Conservation (phyloP, 2,888 invertebrate species). For the Amblyteles armatorius region DNA sequence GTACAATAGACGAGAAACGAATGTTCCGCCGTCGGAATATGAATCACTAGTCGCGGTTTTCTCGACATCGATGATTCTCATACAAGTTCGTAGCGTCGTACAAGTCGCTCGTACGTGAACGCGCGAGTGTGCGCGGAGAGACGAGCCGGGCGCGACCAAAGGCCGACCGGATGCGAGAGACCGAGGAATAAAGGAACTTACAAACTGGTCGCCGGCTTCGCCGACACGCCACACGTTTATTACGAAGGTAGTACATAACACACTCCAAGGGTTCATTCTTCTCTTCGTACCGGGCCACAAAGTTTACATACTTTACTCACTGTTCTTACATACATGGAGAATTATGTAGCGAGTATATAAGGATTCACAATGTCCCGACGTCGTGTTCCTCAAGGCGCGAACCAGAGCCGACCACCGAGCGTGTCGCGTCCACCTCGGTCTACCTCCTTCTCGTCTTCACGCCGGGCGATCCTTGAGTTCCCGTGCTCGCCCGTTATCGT, state of each 20-base stretch:
- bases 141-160: slow-evolving; percentile 52
- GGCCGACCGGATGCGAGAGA: slow-evolving; percentile 67
- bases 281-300: slow-evolving; percentile 4
- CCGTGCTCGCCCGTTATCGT: slow-evolving; percentile 32
- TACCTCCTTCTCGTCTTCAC: slow-evolving; percentile 27
- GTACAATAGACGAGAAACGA: background rate
- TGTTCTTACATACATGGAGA: slow-evolving; percentile 16
- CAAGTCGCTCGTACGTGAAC: background rate
- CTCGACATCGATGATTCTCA: slow-evolving; percentile 58
- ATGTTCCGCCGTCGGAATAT: slow-evolving; percentile 10
- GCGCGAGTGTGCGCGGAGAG: background rate
- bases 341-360: slow-evolving; percentile 32
- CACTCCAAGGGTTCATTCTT: slow-evolving; percentile 49
- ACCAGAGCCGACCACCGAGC: slow-evolving; percentile 57
- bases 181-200: slow-evolving; percentile 63
- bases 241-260: slow-evolving; percentile 48
- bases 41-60: slow-evolving; percentile 60
- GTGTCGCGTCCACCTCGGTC: slow-evolving; percentile 47
- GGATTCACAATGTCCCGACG: slow-evolving; percentile 40
- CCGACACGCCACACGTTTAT: slow-evolving; percentile 61
- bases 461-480: slow-evolving; percentile 39
- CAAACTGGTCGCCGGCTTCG: slow-evolving; percentile 54
- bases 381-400: slow-evolving; percentile 50
- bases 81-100: slow-evolving; percentile 33
- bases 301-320: background rate